phyloP scores from a whole-genome alignment of 2,888 invertebrate species.

The Tipula helvola region DNA sequence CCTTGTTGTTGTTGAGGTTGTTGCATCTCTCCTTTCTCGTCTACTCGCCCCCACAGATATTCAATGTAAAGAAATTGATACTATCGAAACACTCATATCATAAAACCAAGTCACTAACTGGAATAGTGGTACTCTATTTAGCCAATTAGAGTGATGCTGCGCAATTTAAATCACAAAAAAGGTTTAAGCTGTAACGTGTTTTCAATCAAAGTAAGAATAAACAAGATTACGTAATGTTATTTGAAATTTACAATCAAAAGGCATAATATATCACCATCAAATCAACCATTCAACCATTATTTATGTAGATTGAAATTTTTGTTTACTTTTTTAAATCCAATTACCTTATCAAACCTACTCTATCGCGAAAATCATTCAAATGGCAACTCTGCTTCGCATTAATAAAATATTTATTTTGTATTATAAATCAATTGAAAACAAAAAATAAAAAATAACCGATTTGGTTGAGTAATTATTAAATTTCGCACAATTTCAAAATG shows the following conservation, averaged over 20 bases:
- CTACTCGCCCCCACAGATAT: too few species aligned
- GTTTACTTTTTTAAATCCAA: background rate
- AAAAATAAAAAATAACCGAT: background rate
- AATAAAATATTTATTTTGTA: background rate
- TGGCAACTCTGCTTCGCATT: background rate
- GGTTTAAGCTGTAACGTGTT: too few species aligned
- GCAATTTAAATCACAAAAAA: too few species aligned
- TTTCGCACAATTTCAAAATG: background rate
- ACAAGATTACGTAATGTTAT: too few species aligned
- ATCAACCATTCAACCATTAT: background rate
- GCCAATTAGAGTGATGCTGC: too few species aligned
- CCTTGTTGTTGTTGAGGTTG: too few species aligned
- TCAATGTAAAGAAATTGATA: too few species aligned
- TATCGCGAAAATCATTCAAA: background rate
- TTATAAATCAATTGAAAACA: conserved; percentile 7
- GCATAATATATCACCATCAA: background rate
- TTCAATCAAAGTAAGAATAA: too few species aligned
- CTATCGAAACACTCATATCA: too few species aligned
- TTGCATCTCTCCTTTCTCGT: too few species aligned
- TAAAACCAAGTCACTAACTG: too few species aligned
- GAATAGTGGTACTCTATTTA: too few species aligned
- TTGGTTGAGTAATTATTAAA: background rate
- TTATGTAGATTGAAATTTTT: background rate
- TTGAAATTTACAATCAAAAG: background rate
- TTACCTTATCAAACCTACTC: background rate